Percentiles rank a stretch among this genome's conserved stretches.
Evolutionary conservation across 2,888 invertebrate species (phyloP).

Genomic region (Drosophila mulleri): DNA sequence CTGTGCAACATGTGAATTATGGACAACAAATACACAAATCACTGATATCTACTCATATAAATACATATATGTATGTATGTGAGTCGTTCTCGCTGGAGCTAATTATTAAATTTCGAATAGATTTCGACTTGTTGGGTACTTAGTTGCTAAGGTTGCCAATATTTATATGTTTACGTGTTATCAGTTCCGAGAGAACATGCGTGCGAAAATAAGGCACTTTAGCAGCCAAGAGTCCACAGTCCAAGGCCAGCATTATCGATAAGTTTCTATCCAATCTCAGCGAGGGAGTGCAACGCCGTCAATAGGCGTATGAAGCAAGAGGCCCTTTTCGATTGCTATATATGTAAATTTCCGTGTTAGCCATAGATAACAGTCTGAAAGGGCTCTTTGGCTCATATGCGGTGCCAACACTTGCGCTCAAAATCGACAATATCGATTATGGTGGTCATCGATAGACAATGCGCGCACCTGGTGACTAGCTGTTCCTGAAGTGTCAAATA

Average conservation of each 20-base stretch:
- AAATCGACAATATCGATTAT: background rate
- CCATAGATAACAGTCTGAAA: conserved; percentile 52
- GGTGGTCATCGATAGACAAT: background rate
- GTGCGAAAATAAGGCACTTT: conserved; percentile 24
- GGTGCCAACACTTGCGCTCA: background rate
- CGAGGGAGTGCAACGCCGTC: background rate
- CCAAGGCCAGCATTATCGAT: background rate
- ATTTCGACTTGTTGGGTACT: conserved; percentile 11
- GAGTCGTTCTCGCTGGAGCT: too few species aligned
- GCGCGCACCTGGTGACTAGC: conserved; percentile 46
- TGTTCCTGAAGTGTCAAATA: conserved; percentile 61
- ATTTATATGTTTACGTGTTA: conserved; percentile 2
- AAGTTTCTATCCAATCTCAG: background rate
- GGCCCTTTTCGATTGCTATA: conserved; percentile 48
- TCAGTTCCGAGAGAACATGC: background rate
- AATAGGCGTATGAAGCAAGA: conserved; percentile 22
- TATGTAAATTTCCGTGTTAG: conserved; percentile 34
- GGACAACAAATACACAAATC: too few species aligned
- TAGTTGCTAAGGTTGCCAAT: conserved; percentile 18
- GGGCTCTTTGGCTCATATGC: conserved; percentile 38
- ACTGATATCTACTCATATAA: too few species aligned
- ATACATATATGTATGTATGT: too few species aligned
- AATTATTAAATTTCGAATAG: too few species aligned
- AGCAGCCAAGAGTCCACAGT: conserved; percentile 11
- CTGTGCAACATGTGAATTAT: background rate